Conservation (phyloP, 2,797 vertebrate genomes). For the Enteromius argenteus region DNA sequence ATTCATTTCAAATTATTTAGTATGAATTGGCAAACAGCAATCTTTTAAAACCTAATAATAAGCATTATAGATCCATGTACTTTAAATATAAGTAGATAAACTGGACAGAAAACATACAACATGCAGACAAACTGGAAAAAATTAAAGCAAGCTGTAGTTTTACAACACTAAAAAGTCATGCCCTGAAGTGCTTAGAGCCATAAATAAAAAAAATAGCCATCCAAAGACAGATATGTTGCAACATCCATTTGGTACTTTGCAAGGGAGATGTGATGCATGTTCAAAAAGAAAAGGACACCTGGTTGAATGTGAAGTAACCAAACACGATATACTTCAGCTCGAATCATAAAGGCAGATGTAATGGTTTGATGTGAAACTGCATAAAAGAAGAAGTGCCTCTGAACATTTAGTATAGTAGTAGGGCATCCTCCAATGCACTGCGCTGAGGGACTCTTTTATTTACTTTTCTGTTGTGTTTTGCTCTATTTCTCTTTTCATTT, state of each 20-base stretch:
- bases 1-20: not conserved
- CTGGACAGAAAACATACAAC: not conserved
- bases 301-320: constrained; percentile 23
- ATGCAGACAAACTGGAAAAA: not conserved
- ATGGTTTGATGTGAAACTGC: constrained; percentile 9
- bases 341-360: constrained; percentile 36
- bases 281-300: not conserved
- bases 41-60: not conserved
- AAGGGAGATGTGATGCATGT: constrained; percentile 2
- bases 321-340: constrained; percentile 13
- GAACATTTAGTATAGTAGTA: constrained; percentile 9
- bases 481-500: constrained; percentile 1
- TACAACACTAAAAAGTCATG: constrained; percentile 4
- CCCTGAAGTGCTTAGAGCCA: not conserved
- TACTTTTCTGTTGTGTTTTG: constrained; percentile 17
- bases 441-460: constrained; percentile 7
- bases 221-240: constrained; percentile 31
- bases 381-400: constrained; percentile 23
- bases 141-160: constrained; percentile 22
- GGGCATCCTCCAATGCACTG: not conserved
- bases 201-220: constrained; percentile 2
- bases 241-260: constrained; percentile 13
- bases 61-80: not conserved
- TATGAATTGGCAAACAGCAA: not conserved
- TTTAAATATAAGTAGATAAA: not conserved